Evolutionary conservation across 1,140 invertebrate genomes (phyloP).

Genomic region (Onthophagus taurus): DNA sequence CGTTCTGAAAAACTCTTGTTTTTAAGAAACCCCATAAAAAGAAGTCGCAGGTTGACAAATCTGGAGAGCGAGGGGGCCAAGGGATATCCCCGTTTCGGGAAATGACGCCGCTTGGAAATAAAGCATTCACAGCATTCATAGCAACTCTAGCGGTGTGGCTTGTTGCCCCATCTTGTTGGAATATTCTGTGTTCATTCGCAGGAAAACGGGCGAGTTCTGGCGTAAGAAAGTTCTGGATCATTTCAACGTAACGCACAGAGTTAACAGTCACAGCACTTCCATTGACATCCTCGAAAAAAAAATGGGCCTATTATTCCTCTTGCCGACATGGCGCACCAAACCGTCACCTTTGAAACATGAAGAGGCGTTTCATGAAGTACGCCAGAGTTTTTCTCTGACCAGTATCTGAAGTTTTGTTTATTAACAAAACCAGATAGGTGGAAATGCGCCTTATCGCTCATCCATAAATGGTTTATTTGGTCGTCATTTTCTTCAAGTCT

Average conservation of each 20-base stretch:
- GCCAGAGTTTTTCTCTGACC: conserved; percentile 7
- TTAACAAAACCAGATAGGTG: conserved; percentile 1
- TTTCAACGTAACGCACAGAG: conserved; percentile 12
- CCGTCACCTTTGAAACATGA: conserved; percentile 7
- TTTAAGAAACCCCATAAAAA: no score
- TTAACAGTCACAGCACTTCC: conserved; percentile 11
- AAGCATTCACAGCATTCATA: conserved; percentile 11
- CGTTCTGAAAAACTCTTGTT: no score
- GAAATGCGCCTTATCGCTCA: conserved; percentile 3
- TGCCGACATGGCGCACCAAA: conserved; percentile 15
- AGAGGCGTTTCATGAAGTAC: conserved; percentile 6
- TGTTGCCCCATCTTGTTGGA: conserved; percentile 8
- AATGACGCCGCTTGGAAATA: conserved; percentile 3
- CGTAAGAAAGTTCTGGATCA: conserved; percentile 11
- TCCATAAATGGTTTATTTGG: conserved; percentile 4
- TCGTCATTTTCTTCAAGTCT: neutral
- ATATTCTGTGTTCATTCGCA: conserved; percentile 9
- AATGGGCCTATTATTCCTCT: conserved; percentile 9
- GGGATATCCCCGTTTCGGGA: no score
- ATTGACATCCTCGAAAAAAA: conserved; percentile 16
- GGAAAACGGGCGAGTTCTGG: conserved; percentile 11
- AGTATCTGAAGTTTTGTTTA: conserved; percentile 10
- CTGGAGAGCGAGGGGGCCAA: no score
- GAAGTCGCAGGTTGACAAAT: no score
- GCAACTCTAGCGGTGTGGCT: conserved; percentile 9